A percentile compares a stretch with the other conserved stretches of the same genome.
phyloP scores from a whole-genome alignment of 1,140 invertebrate genomes.

The Hermetia illucens region DNA sequence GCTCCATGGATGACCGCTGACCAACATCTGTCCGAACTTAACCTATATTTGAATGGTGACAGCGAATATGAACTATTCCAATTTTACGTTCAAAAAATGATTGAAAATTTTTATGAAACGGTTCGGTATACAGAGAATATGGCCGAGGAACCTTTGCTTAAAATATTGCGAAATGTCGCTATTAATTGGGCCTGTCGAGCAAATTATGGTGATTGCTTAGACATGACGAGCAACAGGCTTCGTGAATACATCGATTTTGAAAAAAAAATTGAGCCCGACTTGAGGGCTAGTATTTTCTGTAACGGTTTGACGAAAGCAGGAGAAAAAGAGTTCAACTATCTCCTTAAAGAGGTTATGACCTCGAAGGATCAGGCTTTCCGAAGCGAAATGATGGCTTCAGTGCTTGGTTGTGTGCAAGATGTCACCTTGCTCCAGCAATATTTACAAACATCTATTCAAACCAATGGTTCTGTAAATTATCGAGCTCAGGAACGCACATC shows the following conservation, averaged over 20 bases:
- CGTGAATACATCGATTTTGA: slow-evolving; percentile 26
- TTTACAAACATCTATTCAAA: too few species aligned
- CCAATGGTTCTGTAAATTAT: too few species aligned
- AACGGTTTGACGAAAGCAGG: slow-evolving; percentile 40
- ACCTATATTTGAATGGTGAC: slow-evolving; percentile 1
- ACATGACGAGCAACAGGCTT: slow-evolving; percentile 13
- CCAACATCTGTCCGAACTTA: slow-evolving; percentile 11
- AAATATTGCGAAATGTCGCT: slow-evolving; percentile 18
- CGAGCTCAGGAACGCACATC: too few species aligned
- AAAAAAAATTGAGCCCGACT: slow-evolving; percentile 8
- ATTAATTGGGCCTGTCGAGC: slow-evolving; percentile 30
- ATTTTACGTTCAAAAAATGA: background rate
- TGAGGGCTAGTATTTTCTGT: slow-evolving; percentile 36
- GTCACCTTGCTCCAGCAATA: too few species aligned
- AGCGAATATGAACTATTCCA: background rate
- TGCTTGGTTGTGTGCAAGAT: slow-evolving; percentile 36
- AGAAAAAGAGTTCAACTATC: slow-evolving; percentile 43
- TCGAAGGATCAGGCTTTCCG: slow-evolving; percentile 36
- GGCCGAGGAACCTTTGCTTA: slow-evolving; percentile 13
- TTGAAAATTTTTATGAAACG: slow-evolving; percentile 14
- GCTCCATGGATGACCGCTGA: background rate
- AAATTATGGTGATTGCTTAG: slow-evolving; percentile 23
- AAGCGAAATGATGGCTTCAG: slow-evolving; percentile 30
- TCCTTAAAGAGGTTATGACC: slow-evolving; percentile 37
- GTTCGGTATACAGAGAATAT: slow-evolving; percentile 13